Percentiles rank a stretch among this genome's conserved stretches.
Conservation (phyloP, 1,140 invertebrate species). For the Anastatus disparis region DNA sequence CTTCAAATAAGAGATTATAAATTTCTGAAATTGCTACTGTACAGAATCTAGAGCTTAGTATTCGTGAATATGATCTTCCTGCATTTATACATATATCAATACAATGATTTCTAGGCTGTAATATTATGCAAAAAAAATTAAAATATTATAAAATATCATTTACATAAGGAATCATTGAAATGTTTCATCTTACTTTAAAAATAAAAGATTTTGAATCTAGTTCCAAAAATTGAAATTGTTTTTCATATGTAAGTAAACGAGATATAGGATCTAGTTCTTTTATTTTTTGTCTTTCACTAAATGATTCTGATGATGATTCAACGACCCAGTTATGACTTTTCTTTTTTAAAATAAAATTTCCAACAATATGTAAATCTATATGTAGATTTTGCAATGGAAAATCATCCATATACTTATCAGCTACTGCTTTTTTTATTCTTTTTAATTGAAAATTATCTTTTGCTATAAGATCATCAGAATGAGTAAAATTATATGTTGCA, state of each 20-base stretch:
- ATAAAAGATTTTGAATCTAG: neutral
- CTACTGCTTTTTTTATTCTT: conserved; percentile 47
- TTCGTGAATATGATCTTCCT: conserved; percentile 54
- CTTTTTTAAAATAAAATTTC: conserved; percentile 17
- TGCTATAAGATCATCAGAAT: neutral
- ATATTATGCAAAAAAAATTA: neutral
- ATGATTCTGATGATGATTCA: conserved; percentile 49
- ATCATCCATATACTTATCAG: conserved; percentile 46
- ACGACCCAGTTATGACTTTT: conserved; percentile 26
- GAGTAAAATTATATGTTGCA: conserved; percentile 65
- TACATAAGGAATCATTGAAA: conserved; percentile 8
- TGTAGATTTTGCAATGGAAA: conserved; percentile 49
- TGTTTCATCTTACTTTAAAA: conserved; percentile 43
- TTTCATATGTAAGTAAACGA: conserved; percentile 40
- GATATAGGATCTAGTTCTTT: conserved; percentile 40
- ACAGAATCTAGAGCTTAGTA: conserved; percentile 62
- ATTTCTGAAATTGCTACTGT: conserved; percentile 42
- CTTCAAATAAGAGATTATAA: conserved; percentile 47
- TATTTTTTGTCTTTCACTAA: conserved; percentile 52
- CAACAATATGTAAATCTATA: conserved; percentile 47
- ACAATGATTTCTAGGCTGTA: neutral
- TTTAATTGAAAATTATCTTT: conserved; percentile 7
- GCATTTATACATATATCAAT: conserved; percentile 7
- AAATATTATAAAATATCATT: conserved; percentile 6
- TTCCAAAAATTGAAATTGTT: conserved; percentile 11